A percentile compares a stretch with the other conserved stretches of the same genome.
phyloP scores from a whole-genome alignment of 2,888 invertebrate genomes.

The Acleris cristana region DNA sequence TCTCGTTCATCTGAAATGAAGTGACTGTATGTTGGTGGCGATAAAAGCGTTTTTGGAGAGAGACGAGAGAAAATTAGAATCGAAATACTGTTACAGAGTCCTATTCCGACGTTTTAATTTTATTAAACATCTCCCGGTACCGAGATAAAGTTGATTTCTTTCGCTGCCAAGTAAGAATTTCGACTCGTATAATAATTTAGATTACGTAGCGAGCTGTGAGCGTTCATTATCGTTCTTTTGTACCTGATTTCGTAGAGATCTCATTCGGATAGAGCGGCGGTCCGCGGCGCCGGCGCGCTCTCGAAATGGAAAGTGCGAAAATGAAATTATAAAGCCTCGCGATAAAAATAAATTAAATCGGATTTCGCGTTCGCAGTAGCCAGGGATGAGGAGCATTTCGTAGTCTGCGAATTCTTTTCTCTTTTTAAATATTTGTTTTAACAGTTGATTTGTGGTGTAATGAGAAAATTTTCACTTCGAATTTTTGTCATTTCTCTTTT shows the following conservation, averaged over 20 bases:
- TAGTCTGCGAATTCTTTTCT: conserved; percentile 78
- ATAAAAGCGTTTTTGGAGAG: conserved; percentile 55
- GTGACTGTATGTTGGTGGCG: conserved; percentile 46
- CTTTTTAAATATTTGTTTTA: conserved; percentile 82
- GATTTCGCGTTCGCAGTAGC: conserved; percentile 81
- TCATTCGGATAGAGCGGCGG: conserved; percentile 82
- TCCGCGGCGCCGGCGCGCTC: conserved; percentile 79
- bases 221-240: conserved; percentile 84
- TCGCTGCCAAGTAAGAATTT: conserved; percentile 81
- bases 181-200: conserved; percentile 83
- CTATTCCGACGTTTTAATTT: conserved; percentile 78
- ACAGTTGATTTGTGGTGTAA: conserved; percentile 82
- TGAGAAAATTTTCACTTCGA: conserved; percentile 78
- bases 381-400: conserved; percentile 78
- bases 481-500: conserved; percentile 59
- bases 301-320: conserved; percentile 84
- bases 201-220: conserved; percentile 83
- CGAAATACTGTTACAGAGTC: conserved; percentile 68
- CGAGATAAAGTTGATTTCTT: conserved; percentile 82
- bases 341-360: conserved; percentile 85
- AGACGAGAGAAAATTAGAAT: conserved; percentile 66
- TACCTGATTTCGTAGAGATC: conserved; percentile 83
- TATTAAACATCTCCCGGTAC: conserved; percentile 78
- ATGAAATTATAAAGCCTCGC: conserved; percentile 83
- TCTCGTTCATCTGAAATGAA: conserved; percentile 48